phyloP scores from a whole-genome alignment of 2,113 vertebrate genomes.

The Atractosteus spatula region DNA sequence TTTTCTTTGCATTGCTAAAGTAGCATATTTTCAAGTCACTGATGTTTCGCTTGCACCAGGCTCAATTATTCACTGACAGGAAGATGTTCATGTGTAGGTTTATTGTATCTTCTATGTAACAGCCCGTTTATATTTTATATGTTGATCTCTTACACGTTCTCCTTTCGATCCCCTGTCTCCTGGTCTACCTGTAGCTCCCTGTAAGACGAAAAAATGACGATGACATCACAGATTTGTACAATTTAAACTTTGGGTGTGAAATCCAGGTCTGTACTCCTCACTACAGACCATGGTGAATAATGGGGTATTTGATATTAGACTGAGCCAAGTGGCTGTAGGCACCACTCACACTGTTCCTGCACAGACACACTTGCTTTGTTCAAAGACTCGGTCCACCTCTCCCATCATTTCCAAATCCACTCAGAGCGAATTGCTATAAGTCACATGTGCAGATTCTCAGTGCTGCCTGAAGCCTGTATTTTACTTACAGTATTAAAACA shows the following conservation, averaged over 20 bases:
- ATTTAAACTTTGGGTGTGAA: neutral
- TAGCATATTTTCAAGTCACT: too few species aligned
- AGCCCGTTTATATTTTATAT: too few species aligned
- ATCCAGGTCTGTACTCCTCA: too few species aligned
- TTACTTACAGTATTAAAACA: neutral
- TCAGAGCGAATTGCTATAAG: neutral
- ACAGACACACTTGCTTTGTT: neutral
- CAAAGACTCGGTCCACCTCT: neutral
- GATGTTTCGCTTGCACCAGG: too few species aligned
- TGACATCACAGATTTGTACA: neutral
- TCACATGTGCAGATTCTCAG: neutral
- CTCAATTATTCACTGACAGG: too few species aligned
- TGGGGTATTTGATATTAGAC: constrained; percentile 18
- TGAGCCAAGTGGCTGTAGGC: constrained; percentile 23
- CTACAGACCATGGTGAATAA: constrained; percentile 10
- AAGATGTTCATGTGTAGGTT: too few species aligned
- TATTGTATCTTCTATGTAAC: too few species aligned
- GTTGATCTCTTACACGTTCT: constrained; percentile 79
- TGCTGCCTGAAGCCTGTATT: neutral
- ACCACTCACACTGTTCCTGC: constrained; percentile 5
- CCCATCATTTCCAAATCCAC: neutral
- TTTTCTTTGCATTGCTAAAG: too few species aligned
- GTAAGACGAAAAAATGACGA: constrained; percentile 36
- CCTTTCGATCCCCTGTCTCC: constrained; percentile 96
- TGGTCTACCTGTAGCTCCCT: constrained; percentile 80